phyloP scores from a whole-genome alignment of 2,888 invertebrate genomes.

The Ophion obscuratus region DNA sequence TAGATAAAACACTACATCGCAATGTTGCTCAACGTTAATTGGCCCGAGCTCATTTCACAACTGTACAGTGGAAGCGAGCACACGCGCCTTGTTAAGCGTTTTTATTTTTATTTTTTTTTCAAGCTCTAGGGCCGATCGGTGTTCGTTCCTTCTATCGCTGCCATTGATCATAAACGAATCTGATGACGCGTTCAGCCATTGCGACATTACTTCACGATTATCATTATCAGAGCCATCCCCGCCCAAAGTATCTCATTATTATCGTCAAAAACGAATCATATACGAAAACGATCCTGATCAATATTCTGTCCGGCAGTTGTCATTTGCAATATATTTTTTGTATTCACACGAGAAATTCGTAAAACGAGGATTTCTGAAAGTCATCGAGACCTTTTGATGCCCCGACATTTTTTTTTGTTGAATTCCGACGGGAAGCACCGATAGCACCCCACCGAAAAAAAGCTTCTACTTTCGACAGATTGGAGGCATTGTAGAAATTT shows the following conservation, averaged over 20 bases:
- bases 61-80: conserved; percentile 52
- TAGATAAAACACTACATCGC: conserved; percentile 8
- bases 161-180: conserved; percentile 62
- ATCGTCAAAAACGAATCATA: no score
- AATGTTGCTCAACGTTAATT: conserved; percentile 63
- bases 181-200: conserved; percentile 29
- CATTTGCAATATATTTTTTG: no score
- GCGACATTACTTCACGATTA: conserved; percentile 22
- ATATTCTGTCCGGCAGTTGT: no score
- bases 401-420: not conserved
- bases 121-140: conserved; percentile 64
- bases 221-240: conserved; percentile 22
- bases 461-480: not conserved
- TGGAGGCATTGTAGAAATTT: no score
- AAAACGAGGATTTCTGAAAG: not conserved
- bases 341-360: no score
- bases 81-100: conserved; percentile 51
- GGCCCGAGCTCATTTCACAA: conserved; percentile 54
- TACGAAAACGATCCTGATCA: no score
- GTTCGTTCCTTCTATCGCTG: conserved; percentile 68
- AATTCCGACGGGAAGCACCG: not conserved
- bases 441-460: conserved; percentile 24
- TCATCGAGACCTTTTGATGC: not conserved
- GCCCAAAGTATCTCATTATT: not conserved
- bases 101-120: conserved; percentile 40